phyloP scores from a whole-genome alignment of 2,113 vertebrate genomes.

The Meleagris gallopavo region DNA sequence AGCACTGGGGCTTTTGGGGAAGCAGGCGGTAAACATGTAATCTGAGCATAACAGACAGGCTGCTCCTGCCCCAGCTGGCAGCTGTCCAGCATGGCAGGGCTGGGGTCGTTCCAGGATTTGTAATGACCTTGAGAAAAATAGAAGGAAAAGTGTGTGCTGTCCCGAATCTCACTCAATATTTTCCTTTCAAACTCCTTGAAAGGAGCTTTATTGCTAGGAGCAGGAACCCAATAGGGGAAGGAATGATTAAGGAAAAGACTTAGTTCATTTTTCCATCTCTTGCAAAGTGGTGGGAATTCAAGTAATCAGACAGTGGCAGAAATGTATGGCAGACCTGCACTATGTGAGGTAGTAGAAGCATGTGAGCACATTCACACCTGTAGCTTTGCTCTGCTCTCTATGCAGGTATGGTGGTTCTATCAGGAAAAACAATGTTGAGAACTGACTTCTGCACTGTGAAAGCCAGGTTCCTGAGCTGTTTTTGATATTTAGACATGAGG shows the following conservation, averaged over 20 bases:
- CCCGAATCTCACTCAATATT: neutral
- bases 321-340: neutral
- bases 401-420: rapidly evolving
- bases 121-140: conserved; percentile 12
- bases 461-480: neutral
- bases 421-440: neutral
- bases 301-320: neutral
- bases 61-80: neutral
- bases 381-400: neutral
- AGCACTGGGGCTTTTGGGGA: neutral
- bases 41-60: neutral
- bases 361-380: rapidly evolving
- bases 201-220: neutral
- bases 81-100: neutral
- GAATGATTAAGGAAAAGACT: neutral
- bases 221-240: neutral
- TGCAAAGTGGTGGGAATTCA: neutral
- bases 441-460: rapidly evolving
- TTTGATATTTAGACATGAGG: no score
- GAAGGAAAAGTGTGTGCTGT: neutral
- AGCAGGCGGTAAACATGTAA: neutral
- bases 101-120: neutral
- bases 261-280: neutral
- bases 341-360: neutral
- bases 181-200: neutral